These are phyloP conservation scores for Gymnarchus niloticus DNA, from an alignment of 2,113 vertebrate genomes.

Conservation along the genomic window DNA sequence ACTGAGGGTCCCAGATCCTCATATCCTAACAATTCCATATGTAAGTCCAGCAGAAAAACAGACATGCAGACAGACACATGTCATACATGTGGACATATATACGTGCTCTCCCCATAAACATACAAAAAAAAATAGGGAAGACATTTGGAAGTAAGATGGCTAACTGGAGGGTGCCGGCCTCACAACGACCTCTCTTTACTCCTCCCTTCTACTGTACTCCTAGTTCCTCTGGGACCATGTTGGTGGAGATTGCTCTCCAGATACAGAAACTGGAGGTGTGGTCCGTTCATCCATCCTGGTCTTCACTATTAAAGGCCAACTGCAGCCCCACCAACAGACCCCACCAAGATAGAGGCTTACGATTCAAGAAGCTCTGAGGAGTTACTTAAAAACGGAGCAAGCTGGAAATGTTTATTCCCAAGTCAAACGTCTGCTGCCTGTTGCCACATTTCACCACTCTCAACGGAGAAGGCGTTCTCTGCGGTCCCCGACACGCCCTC, in stretches of 20 bases:
- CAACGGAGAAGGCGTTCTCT: background rate
- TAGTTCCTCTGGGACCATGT: background rate
- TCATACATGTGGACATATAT: background rate
- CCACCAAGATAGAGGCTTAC: background rate
- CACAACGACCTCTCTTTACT: background rate
- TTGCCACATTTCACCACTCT: background rate
- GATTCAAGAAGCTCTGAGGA: background rate
- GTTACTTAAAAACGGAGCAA: background rate
- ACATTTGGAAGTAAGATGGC: background rate
- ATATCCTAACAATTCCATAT: slow-evolving; percentile 38
- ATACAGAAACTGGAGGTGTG: background rate
- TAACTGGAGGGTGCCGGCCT: background rate
- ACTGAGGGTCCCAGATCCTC: slow-evolving; percentile 25
- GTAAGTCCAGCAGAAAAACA: slow-evolving; percentile 13
- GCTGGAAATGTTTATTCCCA: background rate
- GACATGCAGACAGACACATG: background rate
- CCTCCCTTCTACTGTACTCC: background rate
- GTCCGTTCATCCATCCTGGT: background rate
- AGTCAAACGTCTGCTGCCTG: too few species aligned
- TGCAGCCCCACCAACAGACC: background rate
- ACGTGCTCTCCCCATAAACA: slow-evolving; percentile 6
- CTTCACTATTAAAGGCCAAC: background rate
- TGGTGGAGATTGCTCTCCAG: background rate
- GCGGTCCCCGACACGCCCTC: background rate
- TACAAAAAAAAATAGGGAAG: background rate